phyloP scores from a whole-genome alignment of 1,140 invertebrate genomes.

The Agraylea sexmaculata region DNA sequence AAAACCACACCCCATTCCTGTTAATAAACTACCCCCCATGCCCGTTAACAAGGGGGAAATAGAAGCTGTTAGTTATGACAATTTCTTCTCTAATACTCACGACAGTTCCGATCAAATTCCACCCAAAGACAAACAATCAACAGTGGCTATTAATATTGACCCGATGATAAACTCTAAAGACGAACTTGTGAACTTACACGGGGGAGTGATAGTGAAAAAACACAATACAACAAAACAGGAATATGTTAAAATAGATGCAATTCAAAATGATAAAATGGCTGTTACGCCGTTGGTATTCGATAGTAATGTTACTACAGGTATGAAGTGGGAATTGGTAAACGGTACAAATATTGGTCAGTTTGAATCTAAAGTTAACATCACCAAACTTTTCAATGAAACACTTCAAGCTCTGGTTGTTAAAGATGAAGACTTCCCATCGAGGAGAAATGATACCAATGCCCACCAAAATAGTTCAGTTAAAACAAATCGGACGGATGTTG shows the following conservation, averaged over 20 bases:
- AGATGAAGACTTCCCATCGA: constrained; percentile 27
- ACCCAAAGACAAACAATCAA: constrained; percentile 37
- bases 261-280: constrained; percentile 23
- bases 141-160: constrained; percentile 32
- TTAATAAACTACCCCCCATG: constrained; percentile 47
- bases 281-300: constrained; percentile 24
- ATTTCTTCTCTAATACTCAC: constrained; percentile 4
- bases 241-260: constrained; percentile 23
- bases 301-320: constrained; percentile 25
- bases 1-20: constrained; percentile 50
- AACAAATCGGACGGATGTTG: no score
- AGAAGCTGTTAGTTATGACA: constrained; percentile 7
- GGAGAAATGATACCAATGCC: background rate
- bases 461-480: constrained; percentile 1
- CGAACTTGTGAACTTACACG: constrained; percentile 26
- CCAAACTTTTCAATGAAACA: constrained; percentile 39
- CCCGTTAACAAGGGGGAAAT: constrained; percentile 4
- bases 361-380: constrained; percentile 29
- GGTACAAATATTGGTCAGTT: constrained; percentile 33
- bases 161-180: constrained; percentile 18
- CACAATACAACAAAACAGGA: constrained; percentile 15
- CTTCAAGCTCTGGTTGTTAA: constrained; percentile 39
- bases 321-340: constrained; percentile 37
- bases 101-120: constrained; percentile 22
- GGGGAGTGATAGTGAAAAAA: constrained; percentile 23